phyloP scores from a whole-genome alignment of 2,888 invertebrate species.

The Lamellibrachia columna region DNA sequence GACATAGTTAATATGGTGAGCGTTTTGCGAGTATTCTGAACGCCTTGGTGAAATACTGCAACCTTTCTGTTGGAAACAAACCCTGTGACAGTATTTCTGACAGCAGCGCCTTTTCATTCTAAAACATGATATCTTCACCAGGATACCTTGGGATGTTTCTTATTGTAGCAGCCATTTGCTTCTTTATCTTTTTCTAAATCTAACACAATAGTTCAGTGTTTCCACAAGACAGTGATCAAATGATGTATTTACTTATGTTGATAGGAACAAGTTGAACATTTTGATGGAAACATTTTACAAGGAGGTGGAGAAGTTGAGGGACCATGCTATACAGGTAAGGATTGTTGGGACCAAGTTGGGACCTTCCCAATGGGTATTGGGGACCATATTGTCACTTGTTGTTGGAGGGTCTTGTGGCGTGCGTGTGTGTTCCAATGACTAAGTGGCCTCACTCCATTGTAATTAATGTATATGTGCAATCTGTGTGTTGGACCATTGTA shows the following conservation, averaged over 20 bases:
- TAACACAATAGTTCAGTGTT: neutral
- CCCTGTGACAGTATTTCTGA: neutral
- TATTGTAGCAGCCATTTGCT: no score
- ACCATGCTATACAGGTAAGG: constrained; percentile 63
- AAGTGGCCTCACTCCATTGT: no score
- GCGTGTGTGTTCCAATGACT: no score
- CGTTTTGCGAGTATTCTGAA: neutral
- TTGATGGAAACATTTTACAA: constrained; percentile 75
- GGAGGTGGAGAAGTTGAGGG: constrained; percentile 63
- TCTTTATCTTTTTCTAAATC: neutral
- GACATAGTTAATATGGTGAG: neutral
- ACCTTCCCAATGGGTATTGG: neutral
- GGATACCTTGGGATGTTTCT: no score
- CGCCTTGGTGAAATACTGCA: neutral
- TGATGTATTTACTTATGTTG: constrained; percentile 16
- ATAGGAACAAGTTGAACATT: constrained; percentile 81
- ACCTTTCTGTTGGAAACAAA: neutral
- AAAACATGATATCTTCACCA: no score
- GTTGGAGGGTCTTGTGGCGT: neutral
- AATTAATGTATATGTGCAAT: no score
- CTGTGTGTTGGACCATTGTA: no score
- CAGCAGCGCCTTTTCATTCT: neutral
- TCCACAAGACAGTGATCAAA: constrained; percentile 64
- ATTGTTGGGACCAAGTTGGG: neutral
- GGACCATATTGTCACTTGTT: neutral